Evolutionary conservation across 1,140 invertebrate species (phyloP).

Genomic region (Tetraneura akinire): DNA sequence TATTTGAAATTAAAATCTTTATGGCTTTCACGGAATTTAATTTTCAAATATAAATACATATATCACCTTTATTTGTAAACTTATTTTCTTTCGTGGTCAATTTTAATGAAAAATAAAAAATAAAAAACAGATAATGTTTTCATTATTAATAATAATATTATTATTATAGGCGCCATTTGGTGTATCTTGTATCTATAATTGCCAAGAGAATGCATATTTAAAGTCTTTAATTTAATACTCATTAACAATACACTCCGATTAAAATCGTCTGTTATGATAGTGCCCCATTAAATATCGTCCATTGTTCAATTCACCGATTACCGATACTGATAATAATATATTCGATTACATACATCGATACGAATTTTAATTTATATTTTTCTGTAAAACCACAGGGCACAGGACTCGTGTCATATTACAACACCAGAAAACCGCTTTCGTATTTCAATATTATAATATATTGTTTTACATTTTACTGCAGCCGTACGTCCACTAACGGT

Average conservation of each 20-base stretch:
- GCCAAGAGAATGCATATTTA: no score
- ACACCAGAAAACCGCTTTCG: slow-evolving; percentile 13
- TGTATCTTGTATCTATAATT: no score
- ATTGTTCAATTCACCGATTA: slow-evolving; percentile 25
- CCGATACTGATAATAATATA: background rate
- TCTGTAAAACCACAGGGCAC: slow-evolving; percentile 13
- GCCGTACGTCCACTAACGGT: background rate
- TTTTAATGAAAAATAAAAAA: background rate
- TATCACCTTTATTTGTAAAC: background rate
- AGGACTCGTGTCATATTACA: slow-evolving; percentile 11
- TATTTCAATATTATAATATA: slow-evolving; percentile 19
- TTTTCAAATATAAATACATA: background rate
- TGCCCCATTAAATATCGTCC: background rate
- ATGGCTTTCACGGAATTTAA: slow-evolving; percentile 23
- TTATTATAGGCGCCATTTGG: background rate
- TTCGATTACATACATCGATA: slow-evolving; percentile 7
- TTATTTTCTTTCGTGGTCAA: background rate
- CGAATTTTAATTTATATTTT: background rate
- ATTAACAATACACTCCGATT: background rate
- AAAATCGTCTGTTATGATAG: background rate
- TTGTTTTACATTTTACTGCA: background rate
- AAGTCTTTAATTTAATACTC: background rate
- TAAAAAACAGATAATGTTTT: background rate
- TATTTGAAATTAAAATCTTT: slow-evolving; percentile 35
- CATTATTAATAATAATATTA: background rate